Percentiles rank a stretch among this genome's conserved stretches.
These are phyloP conservation scores for Chamaea fasciata DNA, from an alignment of 2,113 vertebrate species.

Conservation along the genomic window DNA sequence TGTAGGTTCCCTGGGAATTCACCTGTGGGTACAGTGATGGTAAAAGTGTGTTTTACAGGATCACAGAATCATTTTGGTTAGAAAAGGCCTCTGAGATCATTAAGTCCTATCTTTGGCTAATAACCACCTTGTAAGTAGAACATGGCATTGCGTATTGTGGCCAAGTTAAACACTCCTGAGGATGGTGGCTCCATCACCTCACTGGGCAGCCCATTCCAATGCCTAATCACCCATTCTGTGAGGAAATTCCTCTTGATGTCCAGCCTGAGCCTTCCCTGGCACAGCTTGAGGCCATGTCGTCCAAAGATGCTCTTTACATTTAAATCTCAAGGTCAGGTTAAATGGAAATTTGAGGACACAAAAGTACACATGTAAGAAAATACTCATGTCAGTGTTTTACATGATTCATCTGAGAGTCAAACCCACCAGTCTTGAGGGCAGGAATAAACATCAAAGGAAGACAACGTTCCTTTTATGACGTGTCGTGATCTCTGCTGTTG, in stretches of 20 bases:
- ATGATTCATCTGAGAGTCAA: background rate
- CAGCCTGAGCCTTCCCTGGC: background rate
- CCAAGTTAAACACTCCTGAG: background rate
- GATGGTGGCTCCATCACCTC: background rate
- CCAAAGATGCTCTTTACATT: background rate
- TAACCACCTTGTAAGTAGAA: background rate
- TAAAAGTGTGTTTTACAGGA: background rate
- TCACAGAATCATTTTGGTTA: background rate
- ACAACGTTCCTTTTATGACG: background rate
- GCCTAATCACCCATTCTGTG: background rate
- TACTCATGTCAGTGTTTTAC: background rate
- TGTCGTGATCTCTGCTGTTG: background rate
- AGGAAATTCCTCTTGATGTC: background rate
- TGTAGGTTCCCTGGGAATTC: background rate
- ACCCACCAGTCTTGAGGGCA: background rate
- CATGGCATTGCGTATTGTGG: fast-evolving
- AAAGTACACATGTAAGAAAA: background rate
- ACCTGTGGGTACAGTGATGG: fast-evolving
- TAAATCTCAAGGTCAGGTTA: background rate
- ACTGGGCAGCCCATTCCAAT: background rate
- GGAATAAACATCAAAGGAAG: background rate
- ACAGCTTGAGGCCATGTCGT: background rate
- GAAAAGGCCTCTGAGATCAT: background rate
- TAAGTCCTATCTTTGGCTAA: background rate
- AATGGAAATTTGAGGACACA: background rate